phyloP scores from a whole-genome alignment of 1,140 invertebrate genomes.

The Philotrypesis tridentata region DNA sequence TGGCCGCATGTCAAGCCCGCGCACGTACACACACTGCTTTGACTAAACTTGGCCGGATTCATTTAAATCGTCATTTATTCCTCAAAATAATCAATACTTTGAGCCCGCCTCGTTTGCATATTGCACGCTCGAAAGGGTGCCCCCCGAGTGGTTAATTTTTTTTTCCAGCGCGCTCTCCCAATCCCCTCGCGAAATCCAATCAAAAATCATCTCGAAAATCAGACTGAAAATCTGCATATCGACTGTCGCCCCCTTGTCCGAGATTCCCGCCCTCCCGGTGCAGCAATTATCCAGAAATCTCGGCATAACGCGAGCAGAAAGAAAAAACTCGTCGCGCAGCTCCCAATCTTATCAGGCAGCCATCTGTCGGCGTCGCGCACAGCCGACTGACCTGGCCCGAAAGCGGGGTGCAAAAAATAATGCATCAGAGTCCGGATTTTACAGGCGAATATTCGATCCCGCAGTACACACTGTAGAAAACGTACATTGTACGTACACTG shows the following conservation, averaged over 20 bases:
- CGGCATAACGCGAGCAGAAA: background rate
- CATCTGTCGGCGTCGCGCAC: constrained; percentile 33
- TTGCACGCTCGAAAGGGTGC: background rate
- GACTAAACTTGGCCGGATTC: background rate
- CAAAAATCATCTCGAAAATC: constrained; percentile 2
- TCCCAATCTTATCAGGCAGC: constrained; percentile 30
- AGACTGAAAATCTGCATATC: constrained; percentile 1
- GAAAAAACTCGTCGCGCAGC: background rate
- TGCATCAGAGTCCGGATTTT: background rate
- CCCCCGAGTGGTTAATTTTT: background rate
- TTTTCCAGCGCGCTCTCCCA: background rate
- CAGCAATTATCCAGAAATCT: background rate
- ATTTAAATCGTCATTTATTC: background rate
- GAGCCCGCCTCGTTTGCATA: background rate
- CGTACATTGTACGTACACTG: background rate
- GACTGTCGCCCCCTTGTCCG: background rate
- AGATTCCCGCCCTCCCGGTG: background rate
- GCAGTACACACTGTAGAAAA: too few relatives aligned
- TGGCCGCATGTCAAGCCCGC: background rate
- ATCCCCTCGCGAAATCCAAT: background rate
- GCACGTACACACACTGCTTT: background rate
- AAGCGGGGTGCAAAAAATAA: background rate
- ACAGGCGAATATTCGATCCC: background rate
- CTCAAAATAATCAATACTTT: background rate
- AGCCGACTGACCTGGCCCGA: constrained; percentile 23